Evolutionary conservation across 2,113 vertebrate genomes (phyloP).

Genomic region (Tachycineta bicolor): DNA sequence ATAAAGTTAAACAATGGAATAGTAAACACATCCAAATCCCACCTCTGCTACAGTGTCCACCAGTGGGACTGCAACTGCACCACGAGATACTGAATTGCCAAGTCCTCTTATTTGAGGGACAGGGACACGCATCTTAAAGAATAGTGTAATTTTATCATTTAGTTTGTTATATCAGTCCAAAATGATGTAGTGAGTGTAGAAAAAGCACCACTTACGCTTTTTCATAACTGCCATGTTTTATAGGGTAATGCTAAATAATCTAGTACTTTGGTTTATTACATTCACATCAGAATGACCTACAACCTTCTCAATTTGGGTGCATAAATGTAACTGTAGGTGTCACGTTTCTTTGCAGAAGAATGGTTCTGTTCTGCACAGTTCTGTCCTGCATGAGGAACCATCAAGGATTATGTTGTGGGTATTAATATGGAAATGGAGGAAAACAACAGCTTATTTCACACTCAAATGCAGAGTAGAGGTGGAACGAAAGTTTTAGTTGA

Average conservation of each 20-base stretch:
- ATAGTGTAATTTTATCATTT: background rate
- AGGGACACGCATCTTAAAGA: background rate
- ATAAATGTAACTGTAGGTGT: background rate
- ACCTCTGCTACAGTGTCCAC: background rate
- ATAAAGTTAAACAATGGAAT: background rate
- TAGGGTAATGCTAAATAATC: background rate
- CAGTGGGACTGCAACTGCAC: background rate
- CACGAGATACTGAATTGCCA: background rate
- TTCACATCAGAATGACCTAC: background rate
- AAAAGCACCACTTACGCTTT: background rate
- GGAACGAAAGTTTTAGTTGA: background rate
- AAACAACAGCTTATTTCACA: background rate
- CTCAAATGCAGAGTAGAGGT: background rate
- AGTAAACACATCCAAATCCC: background rate
- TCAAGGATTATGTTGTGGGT: background rate
- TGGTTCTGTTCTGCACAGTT: background rate
- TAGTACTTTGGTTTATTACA: background rate
- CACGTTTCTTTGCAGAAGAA: background rate
- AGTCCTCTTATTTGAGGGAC: background rate
- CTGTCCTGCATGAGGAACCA: background rate
- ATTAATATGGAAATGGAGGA: background rate
- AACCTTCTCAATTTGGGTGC: background rate
- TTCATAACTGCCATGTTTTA: background rate
- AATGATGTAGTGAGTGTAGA: background rate
- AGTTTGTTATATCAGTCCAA: background rate